Evolutionary conservation across 2,797 vertebrate genomes (phyloP).

Genomic region (Lacerta viridis): DNA sequence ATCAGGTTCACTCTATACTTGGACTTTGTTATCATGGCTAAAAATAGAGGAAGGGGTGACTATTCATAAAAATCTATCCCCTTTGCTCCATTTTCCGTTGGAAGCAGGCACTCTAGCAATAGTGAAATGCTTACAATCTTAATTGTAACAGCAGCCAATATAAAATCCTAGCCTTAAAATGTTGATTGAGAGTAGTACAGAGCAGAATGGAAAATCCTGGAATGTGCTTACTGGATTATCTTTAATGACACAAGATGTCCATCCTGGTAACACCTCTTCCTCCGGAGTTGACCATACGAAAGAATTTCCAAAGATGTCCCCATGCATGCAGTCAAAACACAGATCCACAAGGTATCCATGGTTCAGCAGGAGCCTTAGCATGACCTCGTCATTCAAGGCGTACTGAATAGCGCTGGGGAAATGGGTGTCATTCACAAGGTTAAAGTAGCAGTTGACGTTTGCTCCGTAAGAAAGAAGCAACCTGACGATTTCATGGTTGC

Average conservation of each 20-base stretch:
- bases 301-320: slow-evolving; percentile 80
- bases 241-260: slow-evolving; percentile 87
- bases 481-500: slow-evolving; percentile 85
- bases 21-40: slow-evolving; percentile 14
- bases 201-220: slow-evolving; percentile 30
- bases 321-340: slow-evolving; percentile 89
- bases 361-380: slow-evolving; percentile 91
- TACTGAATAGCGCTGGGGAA: slow-evolving; percentile 93
- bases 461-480: slow-evolving; percentile 86
- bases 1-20: not conserved
- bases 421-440: slow-evolving; percentile 85
- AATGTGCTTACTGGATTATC: slow-evolving; percentile 88
- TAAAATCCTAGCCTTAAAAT: slow-evolving; percentile 24
- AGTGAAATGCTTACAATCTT: slow-evolving; percentile 2
- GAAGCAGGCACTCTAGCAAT: not conserved
- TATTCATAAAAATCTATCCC: not conserved
- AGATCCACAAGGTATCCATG: slow-evolving; percentile 85
- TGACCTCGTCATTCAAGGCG: slow-evolving; percentile 88
- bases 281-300: slow-evolving; percentile 80
- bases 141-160: slow-evolving; percentile 10
- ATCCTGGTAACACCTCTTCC: slow-evolving; percentile 79
- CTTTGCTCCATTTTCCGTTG: not conserved
- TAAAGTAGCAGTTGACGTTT: slow-evolving; percentile 91
- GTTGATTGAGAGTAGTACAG: slow-evolving; percentile 2
- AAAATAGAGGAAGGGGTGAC: slow-evolving; percentile 37